Evolutionary conservation across 2,113 vertebrate genomes (phyloP).

Genomic region (Varanus salvator): DNA sequence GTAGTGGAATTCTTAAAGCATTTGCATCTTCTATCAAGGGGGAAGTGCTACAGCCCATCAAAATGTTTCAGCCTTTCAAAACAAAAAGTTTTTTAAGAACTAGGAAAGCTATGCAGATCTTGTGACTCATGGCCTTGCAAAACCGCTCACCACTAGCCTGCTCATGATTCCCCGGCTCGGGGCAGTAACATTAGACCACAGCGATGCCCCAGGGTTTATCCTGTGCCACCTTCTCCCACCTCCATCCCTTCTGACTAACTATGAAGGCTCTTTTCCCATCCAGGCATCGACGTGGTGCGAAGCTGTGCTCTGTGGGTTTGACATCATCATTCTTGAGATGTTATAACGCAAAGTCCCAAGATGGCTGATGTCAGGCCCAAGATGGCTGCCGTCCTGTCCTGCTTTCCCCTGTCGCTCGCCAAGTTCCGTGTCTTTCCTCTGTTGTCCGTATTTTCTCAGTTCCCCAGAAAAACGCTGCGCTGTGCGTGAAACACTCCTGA

Average conservation of each 20-base stretch:
- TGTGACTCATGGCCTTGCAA: background rate
- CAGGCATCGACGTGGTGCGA: slow-evolving; percentile 60
- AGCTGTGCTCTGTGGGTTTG: slow-evolving; percentile 79
- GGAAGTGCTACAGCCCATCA: background rate
- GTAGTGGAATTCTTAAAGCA: too few relatives aligned
- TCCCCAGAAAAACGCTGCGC: background rate
- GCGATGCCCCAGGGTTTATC: background rate
- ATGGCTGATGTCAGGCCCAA: slow-evolving; percentile 80
- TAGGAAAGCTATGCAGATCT: background rate
- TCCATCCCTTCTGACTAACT: slow-evolving; percentile 24
- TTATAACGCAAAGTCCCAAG: slow-evolving; percentile 77
- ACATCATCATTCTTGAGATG: slow-evolving; percentile 82
- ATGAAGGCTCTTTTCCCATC: slow-evolving; percentile 51
- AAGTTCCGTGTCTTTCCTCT: slow-evolving; percentile 33
- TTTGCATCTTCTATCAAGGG: background rate
- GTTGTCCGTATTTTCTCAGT: slow-evolving; percentile 29
- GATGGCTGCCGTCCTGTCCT: slow-evolving; percentile 75
- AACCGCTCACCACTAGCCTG: accelerated
- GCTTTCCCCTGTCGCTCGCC: slow-evolving; percentile 59
- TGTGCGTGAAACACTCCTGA: too few relatives aligned
- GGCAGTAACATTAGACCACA: background rate
- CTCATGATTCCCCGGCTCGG: slow-evolving; percentile 25
- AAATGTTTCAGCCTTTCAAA: background rate
- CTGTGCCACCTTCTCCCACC: background rate
- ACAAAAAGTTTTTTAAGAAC: background rate